Base-by-base conservation (phyloP, 2,888 invertebrate genomes). In the Brachylomia viminalis region DNA sequence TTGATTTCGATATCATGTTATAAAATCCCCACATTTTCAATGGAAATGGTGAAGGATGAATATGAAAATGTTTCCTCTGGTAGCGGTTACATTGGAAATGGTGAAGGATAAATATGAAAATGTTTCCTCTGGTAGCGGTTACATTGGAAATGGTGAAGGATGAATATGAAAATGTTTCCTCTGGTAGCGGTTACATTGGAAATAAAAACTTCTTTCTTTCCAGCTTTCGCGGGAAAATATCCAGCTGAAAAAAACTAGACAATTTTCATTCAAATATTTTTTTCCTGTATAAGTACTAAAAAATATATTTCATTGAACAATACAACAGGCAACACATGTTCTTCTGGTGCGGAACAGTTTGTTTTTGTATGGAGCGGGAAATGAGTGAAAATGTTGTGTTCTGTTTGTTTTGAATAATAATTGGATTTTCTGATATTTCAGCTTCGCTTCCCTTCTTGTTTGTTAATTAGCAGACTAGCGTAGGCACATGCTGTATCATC, bases 201-300 rank as follows among this genome's bases (percentile, higher is more conserved):
- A 79, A 80, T 84, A 79, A 80, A 73, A 83, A 13, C 27, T 27
- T 52, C 23, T 7, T 64, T 59, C 81, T 33, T 66, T 33, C 27
- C 42, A 27, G 33, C 33, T 66, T 45, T 56, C 20, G 42, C 62
- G 42, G 47, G 80, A 66, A 59, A 3, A 13, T 23, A 54, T 54
- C 62, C 80, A 68, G 33, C 84, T 80, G 84, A 15, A 45, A 47
- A 38, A 38, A 11, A 23, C 38, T 23, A 68, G 17, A 68, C 58
- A 59, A 72, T 72, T 84, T 58, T 68, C 67, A 79, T 72, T 67
- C 54, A 64, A 56, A 52, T 64, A 64, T 42, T 80, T 62, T 68
- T 66, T 58, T 52, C 59, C 23, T 13, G 59, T 52, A 27, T 20
- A 23, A 11, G 11, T 27, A 54, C n/a, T n/a, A n/a, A n/a, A n/a